Percentiles rank a stretch among this genome's conserved stretches.
Conservation (phyloP, 2,113 vertebrate genomes). For the Tachysurus fulvidraco region DNA sequence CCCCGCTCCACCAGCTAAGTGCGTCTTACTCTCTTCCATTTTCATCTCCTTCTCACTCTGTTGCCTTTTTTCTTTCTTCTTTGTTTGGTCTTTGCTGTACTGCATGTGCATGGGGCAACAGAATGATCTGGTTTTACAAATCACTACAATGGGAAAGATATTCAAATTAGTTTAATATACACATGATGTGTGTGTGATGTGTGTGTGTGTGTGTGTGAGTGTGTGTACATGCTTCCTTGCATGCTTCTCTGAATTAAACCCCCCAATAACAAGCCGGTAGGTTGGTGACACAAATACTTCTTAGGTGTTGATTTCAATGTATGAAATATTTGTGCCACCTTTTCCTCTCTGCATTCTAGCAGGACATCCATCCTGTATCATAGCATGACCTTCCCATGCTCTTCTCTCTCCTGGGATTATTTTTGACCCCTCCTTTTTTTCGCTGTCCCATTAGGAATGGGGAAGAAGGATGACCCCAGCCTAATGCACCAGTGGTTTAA, state of each 20-base stretch:
- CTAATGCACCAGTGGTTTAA: constrained; percentile 98
- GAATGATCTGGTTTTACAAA: background rate
- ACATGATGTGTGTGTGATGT: background rate
- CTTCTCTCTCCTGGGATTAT: background rate
- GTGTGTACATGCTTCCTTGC: background rate
- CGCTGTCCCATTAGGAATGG: constrained; percentile 76
- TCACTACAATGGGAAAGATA: background rate
- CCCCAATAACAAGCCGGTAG: background rate
- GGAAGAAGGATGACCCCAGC: constrained; percentile 84
- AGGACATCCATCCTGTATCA: background rate
- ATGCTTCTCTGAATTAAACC: background rate
- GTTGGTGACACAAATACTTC: background rate
- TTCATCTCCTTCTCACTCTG: background rate
- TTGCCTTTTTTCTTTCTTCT: background rate
- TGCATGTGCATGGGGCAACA: constrained; percentile 37
- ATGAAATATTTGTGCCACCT: background rate
- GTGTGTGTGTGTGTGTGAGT: constrained; percentile 9
- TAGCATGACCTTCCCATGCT: background rate
- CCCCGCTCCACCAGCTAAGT: constrained; percentile 55
- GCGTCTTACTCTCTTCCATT: constrained; percentile 21
- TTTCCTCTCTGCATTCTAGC: background rate
- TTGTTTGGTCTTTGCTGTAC: background rate
- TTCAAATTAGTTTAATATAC: background rate
- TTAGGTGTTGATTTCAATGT: background rate
- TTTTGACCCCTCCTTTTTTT: background rate